Evolutionary conservation across 2,113 vertebrate species (phyloP).

Genomic region (Cyprinus carpio): DNA sequence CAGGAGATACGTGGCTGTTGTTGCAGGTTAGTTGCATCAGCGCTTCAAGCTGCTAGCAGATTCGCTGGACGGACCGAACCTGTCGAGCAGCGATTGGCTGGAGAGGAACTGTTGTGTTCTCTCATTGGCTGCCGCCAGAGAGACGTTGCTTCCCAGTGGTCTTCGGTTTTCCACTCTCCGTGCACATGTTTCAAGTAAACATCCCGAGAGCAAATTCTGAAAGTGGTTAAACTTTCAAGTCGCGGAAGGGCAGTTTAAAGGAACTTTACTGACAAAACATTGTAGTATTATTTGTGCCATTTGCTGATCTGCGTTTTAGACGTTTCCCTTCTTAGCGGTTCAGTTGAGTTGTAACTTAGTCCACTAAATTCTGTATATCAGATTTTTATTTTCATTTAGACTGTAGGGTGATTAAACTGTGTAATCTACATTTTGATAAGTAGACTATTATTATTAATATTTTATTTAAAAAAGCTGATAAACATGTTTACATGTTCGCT

Average conservation of each 20-base stretch:
- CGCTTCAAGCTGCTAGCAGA: constrained; percentile 60
- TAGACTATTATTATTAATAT: neutral
- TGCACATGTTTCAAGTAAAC: constrained; percentile 81
- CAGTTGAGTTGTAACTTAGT: neutral
- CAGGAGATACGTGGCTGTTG: constrained; percentile 62
- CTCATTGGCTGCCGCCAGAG: constrained; percentile 69
- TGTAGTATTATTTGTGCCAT: neutral
- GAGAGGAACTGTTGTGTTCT: constrained; percentile 45
- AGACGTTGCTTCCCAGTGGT: constrained; percentile 60
- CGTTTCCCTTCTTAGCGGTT: neutral
- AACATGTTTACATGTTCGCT: neutral
- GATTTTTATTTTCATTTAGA: neutral
- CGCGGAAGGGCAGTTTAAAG: constrained; percentile 26
- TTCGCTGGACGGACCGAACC: constrained; percentile 64
- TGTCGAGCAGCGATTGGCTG: constrained; percentile 66
- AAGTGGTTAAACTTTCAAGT: constrained; percentile 46
- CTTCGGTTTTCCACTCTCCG: constrained; percentile 62
- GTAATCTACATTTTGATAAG: neutral
- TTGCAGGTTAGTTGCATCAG: constrained; percentile 83
- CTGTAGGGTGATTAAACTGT: neutral
- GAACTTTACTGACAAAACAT: constrained; percentile 39
- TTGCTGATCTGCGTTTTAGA: neutral
- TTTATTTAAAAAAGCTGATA: neutral
- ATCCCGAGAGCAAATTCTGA: constrained; percentile 66
- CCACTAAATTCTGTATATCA: neutral